Percentiles rank a stretch among this genome's conserved stretches.
Evolutionary conservation across 2,113 vertebrate species (phyloP).

Genomic region (Blennius ocellaris): DNA sequence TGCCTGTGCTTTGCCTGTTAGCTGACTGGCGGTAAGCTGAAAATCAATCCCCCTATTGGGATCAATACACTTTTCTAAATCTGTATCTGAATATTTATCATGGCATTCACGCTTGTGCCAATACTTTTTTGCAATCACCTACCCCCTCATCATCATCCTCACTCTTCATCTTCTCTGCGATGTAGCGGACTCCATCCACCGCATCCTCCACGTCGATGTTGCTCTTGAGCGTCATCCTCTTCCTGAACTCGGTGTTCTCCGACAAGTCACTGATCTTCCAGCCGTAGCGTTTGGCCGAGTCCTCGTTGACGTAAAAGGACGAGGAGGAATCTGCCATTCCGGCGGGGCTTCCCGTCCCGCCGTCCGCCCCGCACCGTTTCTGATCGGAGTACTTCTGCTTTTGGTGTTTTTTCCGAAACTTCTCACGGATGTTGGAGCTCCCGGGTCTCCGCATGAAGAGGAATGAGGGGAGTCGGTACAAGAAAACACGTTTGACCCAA

Average conservation of each 20-base stretch:
- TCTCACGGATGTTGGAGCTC: constrained; percentile 78
- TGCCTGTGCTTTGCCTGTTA: no score
- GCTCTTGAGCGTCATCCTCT: constrained; percentile 76
- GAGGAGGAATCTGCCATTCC: constrained; percentile 67
- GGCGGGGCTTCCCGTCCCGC: constrained; percentile 31
- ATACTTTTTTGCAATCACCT: constrained; percentile 30
- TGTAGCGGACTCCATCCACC: constrained; percentile 83
- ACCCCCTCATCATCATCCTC: constrained; percentile 87
- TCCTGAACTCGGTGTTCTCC: constrained; percentile 80
- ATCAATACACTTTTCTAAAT: no score
- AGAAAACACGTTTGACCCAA: constrained; percentile 84
- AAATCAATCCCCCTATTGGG: no score
- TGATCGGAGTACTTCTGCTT: constrained; percentile 68
- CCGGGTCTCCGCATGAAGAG: constrained; percentile 85
- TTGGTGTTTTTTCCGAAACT: constrained; percentile 79
- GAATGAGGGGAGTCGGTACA: constrained; percentile 78
- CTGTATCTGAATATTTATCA: no score
- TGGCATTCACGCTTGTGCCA: no score
- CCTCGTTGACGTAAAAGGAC: constrained; percentile 81
- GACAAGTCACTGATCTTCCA: constrained; percentile 76
- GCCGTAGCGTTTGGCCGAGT: constrained; percentile 77
- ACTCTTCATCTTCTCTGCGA: constrained; percentile 85
- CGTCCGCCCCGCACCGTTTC: constrained; percentile 57
- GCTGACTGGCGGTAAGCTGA: no score
- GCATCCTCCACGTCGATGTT: constrained; percentile 82